Base-by-base conservation (phyloP, 1,140 invertebrate genomes). In the Holotrichia oblita region DNA sequence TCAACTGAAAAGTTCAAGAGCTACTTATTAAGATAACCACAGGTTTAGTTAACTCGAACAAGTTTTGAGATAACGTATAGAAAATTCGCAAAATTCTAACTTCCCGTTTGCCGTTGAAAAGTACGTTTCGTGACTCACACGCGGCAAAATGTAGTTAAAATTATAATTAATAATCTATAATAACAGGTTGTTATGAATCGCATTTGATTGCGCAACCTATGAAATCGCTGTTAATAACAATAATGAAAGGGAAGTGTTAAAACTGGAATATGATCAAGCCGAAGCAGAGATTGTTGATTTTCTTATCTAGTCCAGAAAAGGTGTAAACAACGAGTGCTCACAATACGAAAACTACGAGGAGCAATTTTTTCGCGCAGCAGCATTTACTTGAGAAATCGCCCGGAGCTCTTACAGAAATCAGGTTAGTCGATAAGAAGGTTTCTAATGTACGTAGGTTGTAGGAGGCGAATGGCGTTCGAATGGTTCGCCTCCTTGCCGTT, bases 381-480 rank as follows among this genome's bases (percentile, higher is more conserved):
- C 55, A 77, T 79, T 81, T 79, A 48, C 74, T 76, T 74, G 78
- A 73, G 78, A 79, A 79, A 42, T 79, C 14, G 80, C 82, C 79
- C 42, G 73, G 74, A 79, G 81, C 79, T 79, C 76, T 34, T 34
- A 14, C 79, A 79, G 78, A 82, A 81, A 82, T 74, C 80, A 82
- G 82, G 82, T 82, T 82, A 82, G 80, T 80, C 80, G 82, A 82
- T 82, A 82, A 82, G 82, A 81, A 81, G 80, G 79, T 82, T 81
- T 81, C 80, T 82, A 82, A 82, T 77, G 73, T 69, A 69, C 61
- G 61, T 34, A 69, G 61, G 61, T 77, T 78, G 81, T 78, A 80
- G 80, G 81, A 81, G 40, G 78, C 77, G 79, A 80, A 77, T 79
- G 76, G 77, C 48, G 48, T 55, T n/a, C 14, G 48, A 55, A 17